Percentiles rank a stretch among this genome's conserved stretches.
Evolutionary conservation across 2,113 vertebrate species (phyloP).

Genomic region (Progne subis): DNA sequence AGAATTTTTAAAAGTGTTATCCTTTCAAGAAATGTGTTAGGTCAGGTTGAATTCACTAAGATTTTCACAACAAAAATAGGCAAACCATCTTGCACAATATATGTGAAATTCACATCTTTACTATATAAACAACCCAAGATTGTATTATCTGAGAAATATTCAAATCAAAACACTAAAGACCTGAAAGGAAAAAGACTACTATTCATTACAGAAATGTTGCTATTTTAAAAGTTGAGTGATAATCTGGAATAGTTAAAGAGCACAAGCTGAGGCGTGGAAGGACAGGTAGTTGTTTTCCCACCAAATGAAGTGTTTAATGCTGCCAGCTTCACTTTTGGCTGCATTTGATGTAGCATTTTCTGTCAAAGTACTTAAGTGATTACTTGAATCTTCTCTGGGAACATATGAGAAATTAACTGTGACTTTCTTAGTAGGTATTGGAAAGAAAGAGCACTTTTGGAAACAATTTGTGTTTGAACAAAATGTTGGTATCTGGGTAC

Average conservation of each 20-base stretch:
- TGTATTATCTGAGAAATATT: not conserved
- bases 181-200: not conserved
- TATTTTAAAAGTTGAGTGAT: not conserved
- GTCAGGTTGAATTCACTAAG: not conserved
- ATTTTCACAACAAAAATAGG: not conserved
- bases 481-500: not conserved
- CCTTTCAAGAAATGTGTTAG: not conserved
- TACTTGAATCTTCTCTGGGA: not conserved
- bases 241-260: not conserved
- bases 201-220: not conserved
- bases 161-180: not conserved
- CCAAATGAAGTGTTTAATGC: not conserved
- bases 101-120: not conserved
- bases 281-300: not conserved
- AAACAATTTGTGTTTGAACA: not conserved
- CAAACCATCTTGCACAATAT: not conserved
- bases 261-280: not conserved
- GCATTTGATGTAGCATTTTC: not conserved
- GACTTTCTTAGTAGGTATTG: not conserved
- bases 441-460: not conserved
- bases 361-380: not conserved
- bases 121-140: not conserved
- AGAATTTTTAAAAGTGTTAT: not conserved
- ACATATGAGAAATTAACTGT: not conserved
- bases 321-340: not conserved